Percentiles rank a stretch among this genome's conserved stretches.
Conservation (phyloP, 1,140 invertebrate species). For the Macrostomum lignano region DNA sequence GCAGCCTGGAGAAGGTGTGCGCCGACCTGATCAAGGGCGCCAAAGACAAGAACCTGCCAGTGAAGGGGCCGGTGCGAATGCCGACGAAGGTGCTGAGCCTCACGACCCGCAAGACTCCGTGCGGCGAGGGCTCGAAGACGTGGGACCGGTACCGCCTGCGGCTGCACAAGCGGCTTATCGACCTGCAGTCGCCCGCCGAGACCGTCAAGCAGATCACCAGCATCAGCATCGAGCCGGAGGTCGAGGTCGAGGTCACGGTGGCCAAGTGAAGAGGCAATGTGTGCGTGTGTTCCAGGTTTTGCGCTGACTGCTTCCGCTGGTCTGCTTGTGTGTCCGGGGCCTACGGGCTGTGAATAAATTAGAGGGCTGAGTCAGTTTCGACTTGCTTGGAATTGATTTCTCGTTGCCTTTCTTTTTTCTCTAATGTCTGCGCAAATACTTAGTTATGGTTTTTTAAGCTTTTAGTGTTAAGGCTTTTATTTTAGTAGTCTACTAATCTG, state of each 20-base stretch:
- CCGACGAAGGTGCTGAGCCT: slow-evolving; percentile 78
- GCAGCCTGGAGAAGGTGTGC: slow-evolving; percentile 2
- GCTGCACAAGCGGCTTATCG: slow-evolving; percentile 92
- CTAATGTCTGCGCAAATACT: too few species aligned
- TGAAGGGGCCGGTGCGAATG: slow-evolving; percentile 83
- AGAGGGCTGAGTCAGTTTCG: too few species aligned
- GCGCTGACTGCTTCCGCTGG: background rate
- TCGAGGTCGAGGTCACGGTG: slow-evolving; percentile 97
- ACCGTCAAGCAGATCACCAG: slow-evolving; percentile 97
- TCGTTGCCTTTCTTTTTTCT: too few species aligned
- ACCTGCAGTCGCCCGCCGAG: slow-evolving; percentile 81
- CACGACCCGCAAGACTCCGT: slow-evolving; percentile 94
- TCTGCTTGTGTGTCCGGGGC: background rate
- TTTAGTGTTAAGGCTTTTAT: too few species aligned
- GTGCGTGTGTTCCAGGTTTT: slow-evolving; percentile 21
- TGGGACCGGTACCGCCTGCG: slow-evolving; percentile 90
- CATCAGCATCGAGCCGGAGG: slow-evolving; percentile 92
- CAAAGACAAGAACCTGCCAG: slow-evolving; percentile 77
- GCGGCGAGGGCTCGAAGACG: slow-evolving; percentile 98
- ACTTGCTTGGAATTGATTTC: too few species aligned
- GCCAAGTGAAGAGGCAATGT: too few species aligned
- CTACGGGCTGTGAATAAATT: too few species aligned
- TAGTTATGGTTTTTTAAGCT: too few species aligned
- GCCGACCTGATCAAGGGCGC: slow-evolving; percentile 51
- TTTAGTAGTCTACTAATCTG: too few species aligned